A percentile compares a stretch with the other conserved stretches of the same genome.
Evolutionary conservation across 2,888 invertebrate species (phyloP).

Genomic region (Balanococcus diminutus): DNA sequence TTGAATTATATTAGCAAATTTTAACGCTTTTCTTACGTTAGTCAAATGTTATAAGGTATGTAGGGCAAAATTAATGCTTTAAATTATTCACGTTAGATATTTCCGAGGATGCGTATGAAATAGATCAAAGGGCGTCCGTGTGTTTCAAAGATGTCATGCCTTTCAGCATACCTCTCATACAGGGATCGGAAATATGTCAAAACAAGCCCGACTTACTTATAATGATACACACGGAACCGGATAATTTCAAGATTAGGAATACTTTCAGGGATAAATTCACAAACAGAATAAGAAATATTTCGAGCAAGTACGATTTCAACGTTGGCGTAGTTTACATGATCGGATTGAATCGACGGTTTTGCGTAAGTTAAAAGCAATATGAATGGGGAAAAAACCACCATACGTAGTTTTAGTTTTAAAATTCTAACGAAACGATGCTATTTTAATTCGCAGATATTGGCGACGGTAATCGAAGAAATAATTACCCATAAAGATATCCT

Average conservation of each 20-base stretch:
- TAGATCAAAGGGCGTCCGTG: constrained; percentile 43
- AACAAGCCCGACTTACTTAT: constrained; percentile 19
- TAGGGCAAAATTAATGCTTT: neutral
- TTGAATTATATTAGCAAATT: neutral
- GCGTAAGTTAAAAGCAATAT: no score
- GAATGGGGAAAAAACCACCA: neutral
- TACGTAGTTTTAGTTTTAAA: no score
- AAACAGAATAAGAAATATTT: no score
- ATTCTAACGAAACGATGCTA: no score
- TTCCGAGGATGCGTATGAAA: constrained; percentile 30
- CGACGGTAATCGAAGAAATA: no score
- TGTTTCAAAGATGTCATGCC: constrained; percentile 44
- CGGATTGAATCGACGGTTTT: neutral
- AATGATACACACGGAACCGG: constrained; percentile 13
- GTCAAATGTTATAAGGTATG: neutral
- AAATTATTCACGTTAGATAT: constrained; percentile 50
- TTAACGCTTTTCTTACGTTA: neutral
- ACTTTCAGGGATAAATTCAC: neutral
- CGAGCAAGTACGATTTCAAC: neutral
- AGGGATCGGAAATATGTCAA: constrained; percentile 33
- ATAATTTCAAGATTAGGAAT: constrained; percentile 32
- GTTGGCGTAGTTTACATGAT: neutral
- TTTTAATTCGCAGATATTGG: no score
- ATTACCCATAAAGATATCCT: no score
- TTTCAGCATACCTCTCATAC: constrained; percentile 28